Base-by-base conservation (phyloP, 2,113 vertebrate genomes). In the Ascaphus truei region DNA sequence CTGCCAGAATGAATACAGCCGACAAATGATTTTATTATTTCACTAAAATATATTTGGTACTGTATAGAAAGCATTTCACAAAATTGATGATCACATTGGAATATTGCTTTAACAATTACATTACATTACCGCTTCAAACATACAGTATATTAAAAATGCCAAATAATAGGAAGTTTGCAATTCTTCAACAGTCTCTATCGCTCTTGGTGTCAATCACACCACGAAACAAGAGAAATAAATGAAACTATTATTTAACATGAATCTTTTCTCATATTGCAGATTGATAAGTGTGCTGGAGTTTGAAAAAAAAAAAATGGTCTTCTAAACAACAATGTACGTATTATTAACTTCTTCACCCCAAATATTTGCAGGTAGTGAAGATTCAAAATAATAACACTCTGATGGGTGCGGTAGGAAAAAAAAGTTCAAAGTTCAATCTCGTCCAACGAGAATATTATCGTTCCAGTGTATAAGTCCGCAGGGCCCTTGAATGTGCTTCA, bases 1-100 rank as follows among this genome's bases (percentile, higher is more conserved):
- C 22, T 4, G 3, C 30, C 9, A 2, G 22, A 27, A 37, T 63
- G 8, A 63, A 63, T 25, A 63, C 48, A 29, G 60, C 41, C 34
- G 60, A 62, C 60, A 62, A 62, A 62, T 47, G 45, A 7, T 7
- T 36, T 63, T 53, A 53, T 53, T 30, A 53, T 53, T 30, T 53
- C 27, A 16, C 51, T 30, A 31, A 53, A 53, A 29, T 53, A 30
- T 53, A 53, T 31, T 18, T 63, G 43, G 43, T 50, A 45, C 13
- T 9, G 30, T 2, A 34, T 47, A 7, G n/a, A 50, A 63, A 50
- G 20, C 11, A 63, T 34, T 50, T 63, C 18, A 50, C 30, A 31
- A 36, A 48, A 63, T 50, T 23, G 39, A 34, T 33, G 18, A 27
- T 20, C 18, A 15, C 39, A 1, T 10, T 22, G 59, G 43, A 50